Evolutionary conservation across 2,797 vertebrate genomes (phyloP), one percentile per base, ranked within the genome.

Genomic region (Chelonia mydas): DNA sequence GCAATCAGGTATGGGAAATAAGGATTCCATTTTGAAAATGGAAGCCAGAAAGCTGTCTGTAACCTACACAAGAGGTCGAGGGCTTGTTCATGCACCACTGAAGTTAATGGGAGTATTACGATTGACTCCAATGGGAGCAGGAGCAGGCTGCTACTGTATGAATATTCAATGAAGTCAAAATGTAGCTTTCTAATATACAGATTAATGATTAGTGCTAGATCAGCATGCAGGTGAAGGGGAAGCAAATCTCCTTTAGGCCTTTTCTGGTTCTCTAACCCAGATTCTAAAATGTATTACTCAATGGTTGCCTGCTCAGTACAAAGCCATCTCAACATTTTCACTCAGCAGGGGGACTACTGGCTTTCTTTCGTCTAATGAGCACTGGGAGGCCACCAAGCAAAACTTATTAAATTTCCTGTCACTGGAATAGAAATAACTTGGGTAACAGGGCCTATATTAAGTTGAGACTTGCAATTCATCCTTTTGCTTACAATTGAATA

Each of bases 1-100:
- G 88, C 99, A 99, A 97, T 97, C 99, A 98, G 99, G 99, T 99
- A 96, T 51, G 54, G 65, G 57, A 74, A 9, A 87, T 8, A n/a
- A 47, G 5, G 3, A 53, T 2, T 25, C 49, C 68, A 5, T 11
- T 72, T 47, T 31, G 41, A 78, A 57, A 88, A 37, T 0, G 2
- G 5, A 2, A 33, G 15, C 10, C 65, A 50, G 53, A 86, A 87
- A 31, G 1, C 15, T 2, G 7, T 3, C 21, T 25, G 9, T 55
- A 6, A 33, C 37, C 33, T 5, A 10, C 3, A 0, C 21, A 65
- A 3, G 3, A 8, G 10, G 1, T 53, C 65, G 13, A 65, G 47
- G 47, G 51, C 1, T 4, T 7, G 19, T 10, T 5, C 6, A 33
- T 11, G 1, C 15, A 7, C 33, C 61, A 19, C 3, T 68, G 61